Base-by-base conservation (phyloP, 2,113 vertebrate genomes). In the Phainopepla nitens region DNA sequence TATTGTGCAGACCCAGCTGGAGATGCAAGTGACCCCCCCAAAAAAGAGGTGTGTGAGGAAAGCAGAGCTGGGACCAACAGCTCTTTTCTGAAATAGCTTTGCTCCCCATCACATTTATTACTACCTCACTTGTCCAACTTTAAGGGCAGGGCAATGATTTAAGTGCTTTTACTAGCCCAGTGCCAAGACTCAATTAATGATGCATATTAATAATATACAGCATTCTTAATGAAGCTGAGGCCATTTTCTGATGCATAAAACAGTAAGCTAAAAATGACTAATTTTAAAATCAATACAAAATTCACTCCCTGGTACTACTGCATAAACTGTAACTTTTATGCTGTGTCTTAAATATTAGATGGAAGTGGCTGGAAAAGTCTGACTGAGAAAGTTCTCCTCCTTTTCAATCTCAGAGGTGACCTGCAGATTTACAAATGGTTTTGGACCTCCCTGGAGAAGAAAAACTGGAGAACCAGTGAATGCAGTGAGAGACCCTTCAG, bases 221-320 rank as follows among this genome's bases (percentile, higher is more conserved):
- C 42, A 83, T 90, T 93, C 60, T 50, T 76, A 66, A 76, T 83
- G 33, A 94, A 89, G 62, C 2, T 49, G 71, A 96, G 70, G 54
- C 70, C 81, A 90, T 95, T 94, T 97, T 96, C 78, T 95, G 62
- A 85, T 95, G 78, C 92, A 96, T 83, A 96, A 97, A 88, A 31
- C 27, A 92, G n/a, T 35, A 95, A 57, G 65, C 56, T 84, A 88
- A 85, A 92, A 84, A 56, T 50, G 23, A 53, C 53, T 69, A 11
- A 71, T 86, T 92, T 94, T 89, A 72, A 96, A 96, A 94, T 65
- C 82, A 86, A 79, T 87, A 96, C 27, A 86, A 79, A 81, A 85
- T 87, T 94, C 69, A 87, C 70, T 82, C 80, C 13, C 56, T 7
- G 1, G 15, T 45, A 28, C 79, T 73, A 77, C 47, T 7, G 16